Evolutionary conservation across 2,888 invertebrate genomes (phyloP), one percentile per base, ranked within the genome.

Genomic region (Tuberolachnus salignus): DNA sequence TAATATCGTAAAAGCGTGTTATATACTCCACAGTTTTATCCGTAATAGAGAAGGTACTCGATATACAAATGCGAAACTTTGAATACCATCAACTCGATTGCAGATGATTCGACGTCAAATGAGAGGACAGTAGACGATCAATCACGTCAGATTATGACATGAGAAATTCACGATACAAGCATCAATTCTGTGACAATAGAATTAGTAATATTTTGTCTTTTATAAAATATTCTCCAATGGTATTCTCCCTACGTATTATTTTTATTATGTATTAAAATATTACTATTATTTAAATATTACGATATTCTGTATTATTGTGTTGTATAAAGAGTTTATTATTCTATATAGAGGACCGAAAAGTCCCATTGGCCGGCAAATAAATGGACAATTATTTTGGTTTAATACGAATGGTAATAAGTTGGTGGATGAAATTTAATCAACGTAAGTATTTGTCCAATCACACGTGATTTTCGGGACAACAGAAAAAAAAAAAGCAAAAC

Each of bases 21-120:
- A 82, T 66, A 73, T 81, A 53, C 66, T 82, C 42, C 81, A 80
- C 80, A 82, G 82, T 75, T 82, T 46, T 61, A 71, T 81, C n/a
- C 61, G 81, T 70, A 81, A 42, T 34, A 61, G 61, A 11, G 61
- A 34, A 61, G 61, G 34, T 61, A 61, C 34, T 34, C 34, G 34
- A 10, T 61, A 61, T 61, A 2, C 34, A 61, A n/a, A 61, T 34
- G 34, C 61, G 61, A 61, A 34, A 61, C 16, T 61, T 61, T 61
- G 61, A 61, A 61, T n/a, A 61, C 34, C 34, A 61, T 3, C 61
- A 34, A 61, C 61, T 34, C 34, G 16, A 61, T 34, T n/a, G 10
- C 57, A 57, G 57, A 61, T 10, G 8, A 61, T 61, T 61, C n/a
- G n/a, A 61, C 61, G n/a, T 34, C 61, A 61, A 61, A 61, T 61